A percentile compares a stretch with the other conserved stretches of the same genome.
Conservation (phyloP, 2,797 vertebrate genomes). For the Labroides dimidiatus region DNA sequence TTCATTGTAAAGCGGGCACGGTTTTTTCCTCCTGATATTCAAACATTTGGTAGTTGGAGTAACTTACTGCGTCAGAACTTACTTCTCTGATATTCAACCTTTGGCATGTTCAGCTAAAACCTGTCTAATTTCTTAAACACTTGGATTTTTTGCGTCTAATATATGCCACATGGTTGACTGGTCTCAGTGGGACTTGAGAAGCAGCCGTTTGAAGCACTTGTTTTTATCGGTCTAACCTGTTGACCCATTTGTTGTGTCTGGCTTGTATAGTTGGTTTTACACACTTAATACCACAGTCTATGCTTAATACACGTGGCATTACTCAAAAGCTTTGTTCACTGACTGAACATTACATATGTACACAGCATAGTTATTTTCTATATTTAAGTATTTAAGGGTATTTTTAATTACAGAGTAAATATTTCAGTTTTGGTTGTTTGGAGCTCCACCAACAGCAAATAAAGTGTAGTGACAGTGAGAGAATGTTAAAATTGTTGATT, state of each 20-base stretch:
- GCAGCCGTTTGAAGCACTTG: constrained; percentile 27
- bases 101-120: not conserved
- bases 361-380: not conserved
- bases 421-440: too few species aligned
- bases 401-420: too few species aligned
- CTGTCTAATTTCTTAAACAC: not conserved
- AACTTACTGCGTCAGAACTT: not conserved
- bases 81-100: too few species aligned
- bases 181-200: not conserved
- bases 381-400: too few species aligned
- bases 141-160: not conserved
- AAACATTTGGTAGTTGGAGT: constrained; percentile 34
- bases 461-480: too few species aligned
- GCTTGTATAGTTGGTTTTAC: constrained; percentile 7
- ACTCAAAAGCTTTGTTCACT: not conserved
- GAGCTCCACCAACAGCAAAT: too few species aligned
- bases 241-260: constrained; percentile 66
- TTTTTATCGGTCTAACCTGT: constrained; percentile 60
- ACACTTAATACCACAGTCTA: too few species aligned
- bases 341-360: not conserved
- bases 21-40: constrained; percentile 14
- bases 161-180: too few species aligned
- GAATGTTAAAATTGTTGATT: not conserved
- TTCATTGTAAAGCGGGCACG: not conserved
- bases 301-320: not conserved